Evolutionary conservation across 2,113 vertebrate genomes (phyloP), one percentile per base, ranked within the genome.

Genomic region (Perca schrenkii): DNA sequence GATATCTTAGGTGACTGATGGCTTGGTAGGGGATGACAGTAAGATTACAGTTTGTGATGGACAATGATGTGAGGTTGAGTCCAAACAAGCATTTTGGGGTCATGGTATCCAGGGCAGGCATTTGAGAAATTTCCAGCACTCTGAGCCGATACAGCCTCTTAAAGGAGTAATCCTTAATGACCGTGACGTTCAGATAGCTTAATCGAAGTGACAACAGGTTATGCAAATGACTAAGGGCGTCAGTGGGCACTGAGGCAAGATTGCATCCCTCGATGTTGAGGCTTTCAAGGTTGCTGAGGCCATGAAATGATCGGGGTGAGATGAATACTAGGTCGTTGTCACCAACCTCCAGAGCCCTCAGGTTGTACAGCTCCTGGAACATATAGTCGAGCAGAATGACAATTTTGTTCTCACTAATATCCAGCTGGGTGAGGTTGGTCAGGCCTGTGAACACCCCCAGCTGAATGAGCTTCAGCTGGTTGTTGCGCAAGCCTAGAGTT

Each of bases 321-420:
- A 99, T 98, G 85, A 99, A 99, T 56, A 99, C 98, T 0, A 99
- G 96, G 92, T 99, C 98, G 0, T 98, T 98, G 94, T 99, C 98
- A 0, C 98, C 98, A 1, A 99, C 98, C 92, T 99, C 98, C 93
- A 99, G 95, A 14, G 97, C 96, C 94, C 97, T 97, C 79, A 99
- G 95, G 92, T 98, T 99, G 93, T 97, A 98, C 89, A 99, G 95
- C 94, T 99, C 98, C 95, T 99, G 98, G 92, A 99, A 99, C 98
- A 99, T 99, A 84, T 98, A 97, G 93, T 99, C 98, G 71, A 99
- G 94, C 61, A 99, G 96, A 89, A 99, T 99, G 87, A 99, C 98
- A 80, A 99, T 99, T 95, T 98, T 98, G 91, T 99, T 99, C 94
- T 99, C 98, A 28, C 98, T 99, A 85, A 99, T 98, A 93, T 99